Base-by-base conservation (phyloP, 1,140 invertebrate genomes). In the Musca domestica region DNA sequence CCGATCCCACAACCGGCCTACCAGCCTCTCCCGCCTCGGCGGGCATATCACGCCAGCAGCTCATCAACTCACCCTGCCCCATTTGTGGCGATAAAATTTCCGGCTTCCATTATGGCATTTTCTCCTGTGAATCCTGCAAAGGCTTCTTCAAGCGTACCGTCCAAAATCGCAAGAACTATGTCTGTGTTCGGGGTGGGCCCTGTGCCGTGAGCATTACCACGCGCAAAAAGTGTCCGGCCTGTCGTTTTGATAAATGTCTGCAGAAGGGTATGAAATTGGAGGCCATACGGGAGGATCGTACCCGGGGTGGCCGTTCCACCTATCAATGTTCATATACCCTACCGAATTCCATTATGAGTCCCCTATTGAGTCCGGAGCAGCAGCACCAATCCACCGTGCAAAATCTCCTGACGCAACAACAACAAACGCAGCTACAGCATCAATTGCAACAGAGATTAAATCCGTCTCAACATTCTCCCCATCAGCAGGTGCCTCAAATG, bases 131-230 rank as follows among this genome's bases (percentile, higher is more conserved):
- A 80, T 96, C 93, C 12, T 98, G 92, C 81, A 99, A 99, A 85
- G 96, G 96, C 3, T 99, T 99, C 83, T 99, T 99, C 84, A 98
- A 98, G 83, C 87, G 96, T 70, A 98, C 95, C 49, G 96, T 98
- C 4, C 96, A 98, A 84, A 99, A 99, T 81, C 89, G 96, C 64
- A 98, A 98, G 83, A 94, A 95, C 80, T 98, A 98, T 83, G 92
- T 95, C 69, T 99, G 96, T 81, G 86, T 97, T 54, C 87, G 94
- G 52, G 94, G 94, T 15, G 93, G 93, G 0, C 90, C 91, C 65
- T 98, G 96, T 84, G 92, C 93, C 3, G 92, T 98, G 15, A 94
- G 91, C 2, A 93, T 96, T 12, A 91, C 91, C 7, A 98, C 95
- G 23, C 85, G 96, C 30, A 98, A 99, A 80, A 98, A 98, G 78